Conservation (phyloP, 2,888 invertebrate species). For the Phytoseiulus persimilis region DNA sequence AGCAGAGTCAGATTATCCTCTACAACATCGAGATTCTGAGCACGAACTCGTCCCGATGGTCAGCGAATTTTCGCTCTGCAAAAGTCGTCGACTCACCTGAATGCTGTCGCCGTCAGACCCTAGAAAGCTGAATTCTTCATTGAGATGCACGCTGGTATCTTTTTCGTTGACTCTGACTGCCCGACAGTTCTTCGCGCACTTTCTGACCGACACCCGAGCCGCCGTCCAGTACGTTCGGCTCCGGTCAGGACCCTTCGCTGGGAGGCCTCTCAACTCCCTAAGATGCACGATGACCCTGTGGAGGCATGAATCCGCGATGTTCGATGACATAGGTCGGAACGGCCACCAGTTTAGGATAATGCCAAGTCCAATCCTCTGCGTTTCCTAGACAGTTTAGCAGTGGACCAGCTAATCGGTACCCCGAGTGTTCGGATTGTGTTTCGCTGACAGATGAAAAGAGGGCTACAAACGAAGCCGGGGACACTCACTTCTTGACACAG, state of each 20-base stretch:
- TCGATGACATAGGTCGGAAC: neutral
- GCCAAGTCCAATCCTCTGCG: no score
- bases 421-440: no score
- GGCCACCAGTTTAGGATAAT: no score
- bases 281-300: neutral
- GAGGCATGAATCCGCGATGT: neutral
- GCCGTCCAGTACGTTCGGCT: constrained; percentile 11
- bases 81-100: neutral
- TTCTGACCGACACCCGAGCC: neutral
- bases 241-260: constrained; percentile 12
- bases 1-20: neutral
- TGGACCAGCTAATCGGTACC: neutral
- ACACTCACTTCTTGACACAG: neutral
- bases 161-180: constrained; percentile 10
- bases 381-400: no score
- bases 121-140: neutral
- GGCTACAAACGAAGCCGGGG: no score
- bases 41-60: no score
- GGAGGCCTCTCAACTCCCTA: neutral
- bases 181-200: constrained; percentile 24
- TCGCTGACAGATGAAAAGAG: no score
- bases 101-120: neutral
- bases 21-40: neutral
- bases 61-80: neutral
- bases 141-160: neutral